A percentile compares a stretch with the other conserved stretches of the same genome.
Conservation (phyloP, 2,113 vertebrate genomes). For the Climacteris rufus region DNA sequence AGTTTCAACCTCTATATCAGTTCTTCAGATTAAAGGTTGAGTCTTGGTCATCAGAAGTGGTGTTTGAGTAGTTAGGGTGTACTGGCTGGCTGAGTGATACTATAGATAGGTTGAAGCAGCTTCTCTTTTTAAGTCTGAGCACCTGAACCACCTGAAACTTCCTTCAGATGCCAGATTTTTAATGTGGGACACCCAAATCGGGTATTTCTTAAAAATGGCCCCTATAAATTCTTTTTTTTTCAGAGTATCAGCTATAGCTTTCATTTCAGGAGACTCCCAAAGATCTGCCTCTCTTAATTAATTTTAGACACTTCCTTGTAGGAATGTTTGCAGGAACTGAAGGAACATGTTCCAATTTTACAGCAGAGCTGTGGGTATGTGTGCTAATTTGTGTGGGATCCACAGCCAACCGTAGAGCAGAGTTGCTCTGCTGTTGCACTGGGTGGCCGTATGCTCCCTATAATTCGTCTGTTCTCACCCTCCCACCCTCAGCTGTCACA, state of each 20-base stretch:
- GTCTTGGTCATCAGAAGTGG: not conserved
- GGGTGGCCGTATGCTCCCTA: not conserved
- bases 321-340: not conserved
- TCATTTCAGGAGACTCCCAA: not conserved
- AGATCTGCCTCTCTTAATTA: not conserved
- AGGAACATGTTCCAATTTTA: not conserved
- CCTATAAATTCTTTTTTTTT: not conserved
- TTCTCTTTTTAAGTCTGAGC: not conserved
- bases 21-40: not conserved
- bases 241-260: not conserved
- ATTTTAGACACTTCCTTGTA: not conserved
- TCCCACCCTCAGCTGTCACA: not conserved
- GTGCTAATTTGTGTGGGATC: not conserved
- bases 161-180: not conserved
- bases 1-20: not conserved
- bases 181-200: not conserved
- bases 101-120: not conserved
- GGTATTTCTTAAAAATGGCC: not conserved
- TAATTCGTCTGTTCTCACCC: not conserved
- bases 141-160: not conserved
- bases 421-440: not conserved
- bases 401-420: accelerated
- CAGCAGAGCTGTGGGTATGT: not conserved
- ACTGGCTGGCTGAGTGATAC: not conserved
- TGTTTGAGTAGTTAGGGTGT: not conserved